Evolutionary conservation across 2,113 vertebrate genomes (phyloP).

Genomic region (Cnemophilus loriae): DNA sequence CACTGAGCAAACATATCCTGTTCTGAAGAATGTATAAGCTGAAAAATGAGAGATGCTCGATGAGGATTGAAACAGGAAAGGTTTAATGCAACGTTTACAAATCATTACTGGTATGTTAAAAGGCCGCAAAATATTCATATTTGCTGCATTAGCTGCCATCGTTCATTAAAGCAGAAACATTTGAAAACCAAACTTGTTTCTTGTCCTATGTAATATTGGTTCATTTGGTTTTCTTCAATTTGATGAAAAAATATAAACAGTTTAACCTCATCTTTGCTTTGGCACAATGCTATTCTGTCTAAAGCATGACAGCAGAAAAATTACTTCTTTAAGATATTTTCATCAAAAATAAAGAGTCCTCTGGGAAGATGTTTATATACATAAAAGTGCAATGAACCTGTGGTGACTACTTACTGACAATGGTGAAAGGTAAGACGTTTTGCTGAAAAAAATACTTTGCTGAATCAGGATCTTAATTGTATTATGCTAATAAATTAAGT

Average conservation of each 20-base stretch:
- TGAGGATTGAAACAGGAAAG: neutral
- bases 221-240: neutral
- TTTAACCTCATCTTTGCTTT: neutral
- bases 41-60: neutral
- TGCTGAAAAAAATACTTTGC: neutral
- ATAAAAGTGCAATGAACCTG: neutral
- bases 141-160: neutral
- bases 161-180: neutral
- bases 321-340: neutral
- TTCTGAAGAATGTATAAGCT: neutral
- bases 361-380: neutral
- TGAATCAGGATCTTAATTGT: neutral
- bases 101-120: neutral
- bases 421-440: neutral
- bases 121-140: neutral
- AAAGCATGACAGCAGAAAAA: neutral
- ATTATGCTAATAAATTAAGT: neutral
- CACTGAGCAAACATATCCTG: neutral
- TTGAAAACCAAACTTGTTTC: neutral
- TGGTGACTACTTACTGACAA: neutral
- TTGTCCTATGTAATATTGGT: neutral
- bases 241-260: neutral
- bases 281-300: neutral
- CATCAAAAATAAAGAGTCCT: neutral
- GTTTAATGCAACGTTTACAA: neutral